phyloP scores from a whole-genome alignment of 2,113 vertebrate species.

The Atrichornis clamosus region DNA sequence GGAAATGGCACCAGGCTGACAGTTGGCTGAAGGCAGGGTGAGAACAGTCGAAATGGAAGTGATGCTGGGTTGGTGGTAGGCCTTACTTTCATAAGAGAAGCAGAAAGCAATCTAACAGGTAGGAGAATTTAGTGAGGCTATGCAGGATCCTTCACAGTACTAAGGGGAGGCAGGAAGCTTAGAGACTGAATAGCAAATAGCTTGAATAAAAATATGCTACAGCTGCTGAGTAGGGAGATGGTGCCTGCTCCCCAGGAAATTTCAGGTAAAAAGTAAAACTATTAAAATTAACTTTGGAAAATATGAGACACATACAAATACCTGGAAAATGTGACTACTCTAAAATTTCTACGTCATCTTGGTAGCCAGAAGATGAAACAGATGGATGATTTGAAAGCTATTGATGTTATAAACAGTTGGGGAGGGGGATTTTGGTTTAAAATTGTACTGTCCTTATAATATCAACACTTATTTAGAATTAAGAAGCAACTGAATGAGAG shows the following conservation, averaged over 20 bases:
- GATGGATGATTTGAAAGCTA: not conserved
- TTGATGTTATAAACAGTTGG: not conserved
- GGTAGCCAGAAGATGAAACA: not conserved
- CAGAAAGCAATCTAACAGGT: not conserved
- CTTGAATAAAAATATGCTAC: not conserved
- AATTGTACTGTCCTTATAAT: not conserved
- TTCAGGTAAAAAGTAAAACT: not conserved
- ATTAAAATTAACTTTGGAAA: not conserved
- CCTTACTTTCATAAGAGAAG: not conserved
- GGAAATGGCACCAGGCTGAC: not conserved
- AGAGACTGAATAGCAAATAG: not conserved
- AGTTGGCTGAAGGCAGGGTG: not conserved
- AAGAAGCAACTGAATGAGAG: not conserved
- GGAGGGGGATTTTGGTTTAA: not conserved
- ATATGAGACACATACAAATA: not conserved
- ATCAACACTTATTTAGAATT: not conserved
- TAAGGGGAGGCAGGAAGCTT: not conserved
- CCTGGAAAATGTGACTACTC: not conserved
- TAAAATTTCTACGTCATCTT: not conserved
- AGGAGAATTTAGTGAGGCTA: not conserved
- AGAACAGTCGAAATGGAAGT: not conserved
- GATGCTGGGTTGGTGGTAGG: not conserved
- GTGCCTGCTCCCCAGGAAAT: not conserved
- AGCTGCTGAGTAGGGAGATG: not conserved
- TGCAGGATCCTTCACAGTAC: not conserved